Percentiles rank a stretch among this genome's conserved stretches.
These are phyloP conservation scores for Sardinella longiceps DNA, from an alignment of 2,797 vertebrate genomes.

Conservation along the genomic window DNA sequence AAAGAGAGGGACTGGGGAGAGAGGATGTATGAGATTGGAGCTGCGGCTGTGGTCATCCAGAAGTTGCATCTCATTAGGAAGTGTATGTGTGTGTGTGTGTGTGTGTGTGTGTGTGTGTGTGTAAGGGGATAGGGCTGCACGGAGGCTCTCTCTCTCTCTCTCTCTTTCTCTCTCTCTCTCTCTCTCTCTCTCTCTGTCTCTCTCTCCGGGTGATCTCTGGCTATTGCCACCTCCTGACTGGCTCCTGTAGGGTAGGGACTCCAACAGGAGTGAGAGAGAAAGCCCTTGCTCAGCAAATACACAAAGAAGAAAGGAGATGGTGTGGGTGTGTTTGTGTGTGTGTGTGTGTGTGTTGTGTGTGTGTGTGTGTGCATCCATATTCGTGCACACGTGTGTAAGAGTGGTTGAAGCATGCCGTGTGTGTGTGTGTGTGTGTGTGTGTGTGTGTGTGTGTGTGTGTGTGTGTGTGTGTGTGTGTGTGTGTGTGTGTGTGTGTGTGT, in stretches of 20 bases:
- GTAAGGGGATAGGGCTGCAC: not conserved
- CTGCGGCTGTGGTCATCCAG: not conserved
- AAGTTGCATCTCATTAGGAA: slow-evolving; percentile 14
- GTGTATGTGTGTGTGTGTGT: not conserved
- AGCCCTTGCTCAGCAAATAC: slow-evolving; percentile 47
- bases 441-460: not conserved
- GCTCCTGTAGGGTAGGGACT: slow-evolving; percentile 11
- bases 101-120: not conserved
- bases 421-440: not conserved
- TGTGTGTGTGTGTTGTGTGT: slow-evolving; percentile 2
- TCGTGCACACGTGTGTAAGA: not conserved
- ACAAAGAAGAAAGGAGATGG: not conserved
- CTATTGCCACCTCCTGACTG: not conserved
- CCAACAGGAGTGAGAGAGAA: slow-evolving; percentile 25
- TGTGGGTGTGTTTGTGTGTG: not conserved
- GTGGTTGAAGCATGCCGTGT: not conserved
- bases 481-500: not conserved
- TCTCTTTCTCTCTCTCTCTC: not conserved
- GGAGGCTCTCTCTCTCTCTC: not conserved
- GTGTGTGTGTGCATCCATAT: not conserved
- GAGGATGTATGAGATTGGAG: slow-evolving; percentile 1
- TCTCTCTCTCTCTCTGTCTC: not conserved
- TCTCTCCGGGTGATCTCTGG: not conserved
- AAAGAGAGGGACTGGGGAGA: not conserved
- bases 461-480: not conserved